Conservation (phyloP, 2,797 vertebrate genomes). For the Nasua narica region DNA sequence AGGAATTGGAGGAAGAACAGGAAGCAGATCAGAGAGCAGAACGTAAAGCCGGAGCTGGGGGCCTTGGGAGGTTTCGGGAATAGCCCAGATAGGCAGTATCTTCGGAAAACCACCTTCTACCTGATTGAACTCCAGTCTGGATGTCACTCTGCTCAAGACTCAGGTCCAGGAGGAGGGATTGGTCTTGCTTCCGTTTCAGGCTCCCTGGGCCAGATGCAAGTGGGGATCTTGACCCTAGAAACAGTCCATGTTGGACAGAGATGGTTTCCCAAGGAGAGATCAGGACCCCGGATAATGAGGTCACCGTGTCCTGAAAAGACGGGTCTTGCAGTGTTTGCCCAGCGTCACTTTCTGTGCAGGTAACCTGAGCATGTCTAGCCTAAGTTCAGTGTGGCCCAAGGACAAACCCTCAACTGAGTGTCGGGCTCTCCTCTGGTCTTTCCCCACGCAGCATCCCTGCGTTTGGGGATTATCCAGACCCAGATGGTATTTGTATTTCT, state of each 20-base stretch:
- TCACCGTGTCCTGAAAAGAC: not conserved
- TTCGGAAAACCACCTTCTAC: not conserved
- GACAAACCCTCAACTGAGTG: not conserved
- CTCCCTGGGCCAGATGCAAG: not conserved
- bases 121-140: not conserved
- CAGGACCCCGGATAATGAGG: not conserved
- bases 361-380: not conserved
- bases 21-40: not conserved
- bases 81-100: fast-evolving
- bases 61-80: not conserved
- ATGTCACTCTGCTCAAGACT: not conserved
- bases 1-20: not conserved
- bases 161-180: not conserved
- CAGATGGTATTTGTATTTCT: not conserved
- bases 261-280: not conserved
- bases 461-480: not conserved
- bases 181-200: not conserved
- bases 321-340: not conserved
- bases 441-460: not conserved
- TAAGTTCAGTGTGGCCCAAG: not conserved
- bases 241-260: not conserved
- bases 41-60: not conserved
- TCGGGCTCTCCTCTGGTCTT: not conserved
- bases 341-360: not conserved
- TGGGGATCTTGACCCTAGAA: not conserved